Evolutionary conservation across 2,888 invertebrate genomes (phyloP).

Genomic region (Parasteatoda lunata): DNA sequence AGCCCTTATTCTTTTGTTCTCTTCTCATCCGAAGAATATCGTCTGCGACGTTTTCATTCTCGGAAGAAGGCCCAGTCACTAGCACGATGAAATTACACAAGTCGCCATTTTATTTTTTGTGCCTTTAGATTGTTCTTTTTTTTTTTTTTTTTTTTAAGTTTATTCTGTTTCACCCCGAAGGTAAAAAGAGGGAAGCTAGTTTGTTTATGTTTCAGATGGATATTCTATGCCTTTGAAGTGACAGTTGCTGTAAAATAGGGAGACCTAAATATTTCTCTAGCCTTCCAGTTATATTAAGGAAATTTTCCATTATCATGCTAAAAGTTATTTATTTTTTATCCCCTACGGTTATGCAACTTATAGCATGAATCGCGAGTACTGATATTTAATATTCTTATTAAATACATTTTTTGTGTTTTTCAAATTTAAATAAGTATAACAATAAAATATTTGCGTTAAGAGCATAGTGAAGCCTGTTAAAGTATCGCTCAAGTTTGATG

Average conservation of each 20-base stretch:
- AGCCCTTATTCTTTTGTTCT: conserved; percentile 50
- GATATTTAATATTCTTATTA: too few relatives aligned
- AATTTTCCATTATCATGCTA: not conserved
- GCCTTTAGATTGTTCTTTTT: not conserved
- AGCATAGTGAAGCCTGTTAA: too few relatives aligned
- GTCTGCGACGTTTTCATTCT: conserved; percentile 50
- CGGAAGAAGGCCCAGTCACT: conserved; percentile 9
- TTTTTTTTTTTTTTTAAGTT: not conserved
- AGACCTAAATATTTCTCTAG: not conserved
- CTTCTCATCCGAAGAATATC: conserved; percentile 16
- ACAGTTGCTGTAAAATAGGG: not conserved
- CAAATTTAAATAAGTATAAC: too few relatives aligned
- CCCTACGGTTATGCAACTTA: too few relatives aligned
- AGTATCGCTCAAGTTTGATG: too few relatives aligned
- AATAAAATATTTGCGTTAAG: too few relatives aligned
- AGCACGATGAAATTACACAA: conserved; percentile 30
- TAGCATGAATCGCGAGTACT: too few relatives aligned
- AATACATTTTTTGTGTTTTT: too few relatives aligned
- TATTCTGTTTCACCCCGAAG: not conserved
- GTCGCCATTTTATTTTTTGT: conserved; percentile 13
- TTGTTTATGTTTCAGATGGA: not conserved
- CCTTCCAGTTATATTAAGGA: conserved; percentile 1
- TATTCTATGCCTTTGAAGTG: not conserved
- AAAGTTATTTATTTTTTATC: too few relatives aligned
- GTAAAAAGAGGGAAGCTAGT: not conserved